Evolutionary conservation across 2,797 vertebrate species (phyloP).

Genomic region (Nannoperca australis): DNA sequence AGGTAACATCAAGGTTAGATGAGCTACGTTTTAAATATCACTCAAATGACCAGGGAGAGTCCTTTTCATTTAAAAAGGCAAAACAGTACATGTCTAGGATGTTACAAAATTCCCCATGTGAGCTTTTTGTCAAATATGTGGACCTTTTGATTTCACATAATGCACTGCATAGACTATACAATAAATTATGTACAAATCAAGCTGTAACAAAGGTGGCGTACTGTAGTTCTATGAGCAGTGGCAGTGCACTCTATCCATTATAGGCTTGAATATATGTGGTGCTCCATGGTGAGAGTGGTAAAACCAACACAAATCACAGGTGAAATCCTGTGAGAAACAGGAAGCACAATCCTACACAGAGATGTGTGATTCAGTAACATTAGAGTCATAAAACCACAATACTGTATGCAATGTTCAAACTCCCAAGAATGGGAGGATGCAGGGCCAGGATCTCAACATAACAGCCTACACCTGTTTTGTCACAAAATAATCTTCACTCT

Average conservation of each 20-base stretch:
- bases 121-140: slow-evolving; percentile 3
- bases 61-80: slow-evolving; percentile 35
- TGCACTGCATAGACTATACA: background rate
- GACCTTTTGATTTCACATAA: background rate
- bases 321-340: too few species aligned
- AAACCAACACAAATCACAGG: too few species aligned
- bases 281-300: background rate
- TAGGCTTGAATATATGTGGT: background rate
- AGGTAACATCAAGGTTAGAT: slow-evolving; percentile 65
- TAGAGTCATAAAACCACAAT: background rate
- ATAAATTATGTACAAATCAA: slow-evolving; percentile 3
- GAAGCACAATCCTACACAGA: too few species aligned
- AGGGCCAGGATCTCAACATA: background rate
- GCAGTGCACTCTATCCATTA: background rate
- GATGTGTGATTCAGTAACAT: background rate
- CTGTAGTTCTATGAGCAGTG: background rate
- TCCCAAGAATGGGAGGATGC: too few species aligned
- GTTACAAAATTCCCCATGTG: background rate
- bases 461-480: background rate
- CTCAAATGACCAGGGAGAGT: slow-evolving; percentile 1
- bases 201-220: background rate
- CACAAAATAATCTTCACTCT: too few species aligned
- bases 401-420: too few species aligned
- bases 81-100: slow-evolving; percentile 16
- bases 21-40: slow-evolving; percentile 46